Percentiles rank a stretch among this genome's conserved stretches.
Conservation (phyloP, 2,113 vertebrate genomes). For the Gambusia affinis region DNA sequence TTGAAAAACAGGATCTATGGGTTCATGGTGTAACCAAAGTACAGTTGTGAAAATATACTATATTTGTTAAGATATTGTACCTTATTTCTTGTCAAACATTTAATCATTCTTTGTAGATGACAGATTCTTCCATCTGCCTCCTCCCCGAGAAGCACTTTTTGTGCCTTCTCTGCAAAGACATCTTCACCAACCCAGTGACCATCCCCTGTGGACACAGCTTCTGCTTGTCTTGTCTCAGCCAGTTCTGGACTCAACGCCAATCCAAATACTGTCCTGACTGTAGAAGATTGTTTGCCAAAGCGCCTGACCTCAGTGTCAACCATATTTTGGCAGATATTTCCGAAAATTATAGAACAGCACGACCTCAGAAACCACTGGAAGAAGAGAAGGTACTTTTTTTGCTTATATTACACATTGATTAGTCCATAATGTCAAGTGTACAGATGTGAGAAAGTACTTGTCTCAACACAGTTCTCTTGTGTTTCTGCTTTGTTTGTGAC, state of each 20-base stretch:
- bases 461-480: neutral
- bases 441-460: neutral
- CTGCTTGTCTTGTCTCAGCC: constrained; percentile 75
- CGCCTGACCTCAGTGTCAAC: constrained; percentile 76
- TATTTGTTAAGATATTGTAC: neutral
- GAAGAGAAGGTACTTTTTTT: constrained; percentile 57
- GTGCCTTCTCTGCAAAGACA: constrained; percentile 75
- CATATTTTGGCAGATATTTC: constrained; percentile 74
- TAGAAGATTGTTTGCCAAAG: constrained; percentile 63
- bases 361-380: constrained; percentile 51
- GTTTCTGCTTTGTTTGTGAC: neutral
- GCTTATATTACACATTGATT: neutral
- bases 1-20: neutral
- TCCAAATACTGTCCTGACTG: constrained; percentile 77
- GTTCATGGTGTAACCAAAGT: neutral
- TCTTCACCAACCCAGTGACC: constrained; percentile 78
- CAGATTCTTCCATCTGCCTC: constrained; percentile 73
- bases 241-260: constrained; percentile 71
- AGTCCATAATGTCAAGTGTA: neutral
- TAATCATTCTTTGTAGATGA: constrained; percentile 49
- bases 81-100: neutral
- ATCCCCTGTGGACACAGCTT: constrained; percentile 82
- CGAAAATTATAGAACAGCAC: constrained; percentile 71
- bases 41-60: neutral
- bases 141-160: constrained; percentile 77